Evolutionary conservation across 2,113 vertebrate species (phyloP).

Genomic region (Ciconia maguari): DNA sequence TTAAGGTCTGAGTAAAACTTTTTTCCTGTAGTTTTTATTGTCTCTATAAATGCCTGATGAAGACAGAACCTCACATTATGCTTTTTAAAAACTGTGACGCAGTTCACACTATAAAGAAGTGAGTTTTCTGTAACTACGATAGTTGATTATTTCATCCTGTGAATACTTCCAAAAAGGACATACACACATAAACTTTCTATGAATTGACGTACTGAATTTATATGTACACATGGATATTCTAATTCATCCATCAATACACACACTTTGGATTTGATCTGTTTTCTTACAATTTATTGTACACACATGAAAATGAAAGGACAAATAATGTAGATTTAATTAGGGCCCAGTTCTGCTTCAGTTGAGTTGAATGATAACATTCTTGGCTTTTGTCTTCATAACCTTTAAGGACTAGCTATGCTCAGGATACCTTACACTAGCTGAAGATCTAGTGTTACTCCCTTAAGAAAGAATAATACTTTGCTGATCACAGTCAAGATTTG

Average conservation of each 20-base stretch:
- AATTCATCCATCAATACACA: neutral
- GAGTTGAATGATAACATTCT: neutral
- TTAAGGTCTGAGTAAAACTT: neutral
- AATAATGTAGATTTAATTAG: neutral
- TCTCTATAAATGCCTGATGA: neutral
- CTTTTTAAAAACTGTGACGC: neutral
- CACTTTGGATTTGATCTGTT: neutral
- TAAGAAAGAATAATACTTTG: neutral
- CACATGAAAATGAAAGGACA: neutral
- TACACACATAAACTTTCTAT: neutral
- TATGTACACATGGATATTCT: neutral
- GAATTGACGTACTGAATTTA: neutral
- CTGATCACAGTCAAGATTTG: neutral
- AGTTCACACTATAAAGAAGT: neutral
- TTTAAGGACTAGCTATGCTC: neutral
- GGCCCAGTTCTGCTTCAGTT: neutral
- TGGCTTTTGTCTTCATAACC: neutral
- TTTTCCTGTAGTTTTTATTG: neutral
- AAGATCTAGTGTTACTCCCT: neutral
- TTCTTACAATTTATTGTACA: neutral
- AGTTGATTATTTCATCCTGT: neutral
- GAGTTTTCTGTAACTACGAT: neutral
- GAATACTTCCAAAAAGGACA: neutral
- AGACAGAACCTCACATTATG: neutral
- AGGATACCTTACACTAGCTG: neutral